These are phyloP conservation scores for Phenacoccus solenopsis DNA, from an alignment of 1,140 invertebrate species.

Conservation along the genomic window DNA sequence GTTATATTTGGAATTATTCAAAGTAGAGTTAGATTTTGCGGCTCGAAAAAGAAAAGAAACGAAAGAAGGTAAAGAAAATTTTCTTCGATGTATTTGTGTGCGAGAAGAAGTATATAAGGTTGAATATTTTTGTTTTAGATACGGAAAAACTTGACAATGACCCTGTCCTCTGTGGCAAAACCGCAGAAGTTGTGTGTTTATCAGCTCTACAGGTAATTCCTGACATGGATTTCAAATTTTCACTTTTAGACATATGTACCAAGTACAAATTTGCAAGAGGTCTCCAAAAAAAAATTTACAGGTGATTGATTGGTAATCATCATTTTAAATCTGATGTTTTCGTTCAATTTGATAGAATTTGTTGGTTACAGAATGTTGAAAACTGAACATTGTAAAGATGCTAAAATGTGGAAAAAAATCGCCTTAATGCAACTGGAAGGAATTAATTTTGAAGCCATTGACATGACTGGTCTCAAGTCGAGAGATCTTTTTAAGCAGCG, in stretches of 20 bases:
- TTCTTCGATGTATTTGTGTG: not conserved
- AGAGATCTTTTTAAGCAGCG: conserved; percentile 7
- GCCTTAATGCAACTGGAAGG: not conserved
- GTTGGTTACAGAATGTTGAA: not conserved
- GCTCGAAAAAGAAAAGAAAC: not conserved
- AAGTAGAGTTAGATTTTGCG: conserved; percentile 7
- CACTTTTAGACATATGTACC: not conserved
- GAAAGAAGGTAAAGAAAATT: not conserved
- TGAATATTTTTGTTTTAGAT: conserved; percentile 2
- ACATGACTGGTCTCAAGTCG: not conserved
- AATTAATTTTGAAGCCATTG: not conserved
- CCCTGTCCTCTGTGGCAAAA: not conserved
- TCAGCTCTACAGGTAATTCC: not conserved
- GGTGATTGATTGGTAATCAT: not conserved
- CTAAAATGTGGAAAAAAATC: conserved; percentile 11
- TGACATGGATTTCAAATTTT: not conserved
- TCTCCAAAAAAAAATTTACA: conserved; percentile 7
- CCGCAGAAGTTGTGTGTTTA: not conserved
- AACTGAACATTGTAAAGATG: not conserved
- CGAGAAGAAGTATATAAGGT: not conserved
- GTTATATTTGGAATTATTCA: not conserved
- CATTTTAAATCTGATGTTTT: not conserved
- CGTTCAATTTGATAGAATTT: not conserved
- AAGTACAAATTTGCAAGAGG: not conserved
- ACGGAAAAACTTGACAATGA: not conserved